phyloP scores from a whole-genome alignment of 2,113 vertebrate genomes.

The Polypterus bichir region DNA sequence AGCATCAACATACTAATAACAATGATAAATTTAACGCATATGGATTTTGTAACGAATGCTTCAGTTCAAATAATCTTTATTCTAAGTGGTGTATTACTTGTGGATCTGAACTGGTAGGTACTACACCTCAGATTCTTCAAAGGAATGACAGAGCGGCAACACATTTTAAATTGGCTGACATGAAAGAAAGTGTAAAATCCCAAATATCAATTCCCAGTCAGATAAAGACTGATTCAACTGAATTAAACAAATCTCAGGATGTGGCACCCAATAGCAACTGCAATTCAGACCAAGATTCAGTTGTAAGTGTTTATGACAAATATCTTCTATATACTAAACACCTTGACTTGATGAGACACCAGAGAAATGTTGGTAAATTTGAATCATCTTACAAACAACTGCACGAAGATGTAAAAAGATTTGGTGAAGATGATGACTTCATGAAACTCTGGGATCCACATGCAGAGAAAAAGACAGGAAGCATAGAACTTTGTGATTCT shows the following conservation, averaged over 20 bases:
- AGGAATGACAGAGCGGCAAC: background rate
- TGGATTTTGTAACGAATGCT: background rate
- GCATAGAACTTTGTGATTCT: too few species aligned
- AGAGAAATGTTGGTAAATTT: background rate
- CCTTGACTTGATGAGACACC: conserved; percentile 17
- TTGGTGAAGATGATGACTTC: too few species aligned
- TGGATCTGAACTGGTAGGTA: conserved; percentile 2
- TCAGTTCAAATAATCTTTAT: background rate
- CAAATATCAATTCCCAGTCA: too few species aligned
- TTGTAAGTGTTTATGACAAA: conserved; percentile 30
- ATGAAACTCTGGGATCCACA: too few species aligned
- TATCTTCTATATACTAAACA: conserved; percentile 36
- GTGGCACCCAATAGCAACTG: background rate
- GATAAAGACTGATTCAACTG: too few species aligned
- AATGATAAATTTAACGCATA: background rate
- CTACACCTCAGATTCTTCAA: background rate
- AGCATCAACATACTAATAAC: background rate
- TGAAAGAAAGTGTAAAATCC: too few species aligned
- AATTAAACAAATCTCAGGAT: background rate
- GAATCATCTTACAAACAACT: too few species aligned
- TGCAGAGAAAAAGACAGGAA: too few species aligned
- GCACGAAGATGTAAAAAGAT: too few species aligned
- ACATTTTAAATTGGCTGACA: too few species aligned
- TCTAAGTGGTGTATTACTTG: background rate
- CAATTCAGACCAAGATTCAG: background rate